Percentiles rank a stretch among this genome's conserved stretches.
Evolutionary conservation across 2,888 invertebrate genomes (phyloP).

Genomic region (Aporophyla nigra): DNA sequence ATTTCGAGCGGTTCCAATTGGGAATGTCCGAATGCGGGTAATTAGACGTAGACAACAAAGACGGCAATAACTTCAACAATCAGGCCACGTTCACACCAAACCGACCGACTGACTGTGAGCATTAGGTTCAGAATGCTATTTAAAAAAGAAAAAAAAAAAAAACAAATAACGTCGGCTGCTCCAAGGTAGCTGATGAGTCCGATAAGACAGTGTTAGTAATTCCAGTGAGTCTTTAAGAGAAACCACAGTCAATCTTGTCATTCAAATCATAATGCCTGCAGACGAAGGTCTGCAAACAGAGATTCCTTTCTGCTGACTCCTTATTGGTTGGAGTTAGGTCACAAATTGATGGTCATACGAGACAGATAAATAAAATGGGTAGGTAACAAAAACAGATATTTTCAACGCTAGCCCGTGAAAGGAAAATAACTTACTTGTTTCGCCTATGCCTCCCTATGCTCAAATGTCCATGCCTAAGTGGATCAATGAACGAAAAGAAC

Average conservation of each 20-base stretch:
- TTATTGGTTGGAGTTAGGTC: not conserved
- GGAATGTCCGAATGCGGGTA: slow-evolving; percentile 48
- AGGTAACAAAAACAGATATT: not conserved
- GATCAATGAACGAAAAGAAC: not conserved
- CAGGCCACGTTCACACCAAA: not conserved
- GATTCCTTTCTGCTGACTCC: not conserved
- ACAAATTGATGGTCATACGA: not conserved
- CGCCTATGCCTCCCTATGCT: not conserved
- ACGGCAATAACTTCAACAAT: slow-evolving; percentile 3
- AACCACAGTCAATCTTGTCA: not conserved
- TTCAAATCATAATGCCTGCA: not conserved
- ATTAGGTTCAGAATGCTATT: not conserved
- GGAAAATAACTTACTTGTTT: not conserved
- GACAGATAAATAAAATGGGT: not conserved
- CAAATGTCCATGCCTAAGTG: not conserved
- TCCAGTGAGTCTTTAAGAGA: not conserved
- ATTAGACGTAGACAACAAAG: slow-evolving; percentile 13
- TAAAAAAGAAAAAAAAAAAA: too few species aligned
- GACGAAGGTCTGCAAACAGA: not conserved
- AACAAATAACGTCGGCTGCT: not conserved
- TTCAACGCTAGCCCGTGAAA: not conserved
- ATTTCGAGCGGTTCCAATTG: slow-evolving; percentile 30
- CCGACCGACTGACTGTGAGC: not conserved
- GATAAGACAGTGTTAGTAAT: not conserved
- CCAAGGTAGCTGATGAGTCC: not conserved